Percentiles rank a stretch among this genome's conserved stretches.
Conservation (phyloP, 1,140 invertebrate genomes). For the Samia ricini region DNA sequence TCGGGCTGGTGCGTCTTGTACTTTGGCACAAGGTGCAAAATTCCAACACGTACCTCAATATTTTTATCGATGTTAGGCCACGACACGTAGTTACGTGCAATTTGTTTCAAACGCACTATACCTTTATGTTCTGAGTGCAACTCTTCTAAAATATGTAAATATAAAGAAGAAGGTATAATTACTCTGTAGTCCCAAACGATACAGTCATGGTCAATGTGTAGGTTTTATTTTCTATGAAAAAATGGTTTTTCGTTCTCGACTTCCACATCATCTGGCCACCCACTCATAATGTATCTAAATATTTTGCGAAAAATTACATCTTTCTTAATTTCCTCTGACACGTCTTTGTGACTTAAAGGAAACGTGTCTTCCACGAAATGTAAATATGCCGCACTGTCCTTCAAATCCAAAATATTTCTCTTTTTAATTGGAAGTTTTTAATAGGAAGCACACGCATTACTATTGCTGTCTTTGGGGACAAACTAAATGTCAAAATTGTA, state of each 20-base stretch:
- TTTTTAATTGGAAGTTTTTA: constrained; percentile 25
- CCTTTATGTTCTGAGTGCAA: constrained; percentile 69
- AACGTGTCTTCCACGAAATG: constrained; percentile 26
- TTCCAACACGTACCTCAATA: not conserved
- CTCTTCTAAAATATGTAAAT: constrained; percentile 46
- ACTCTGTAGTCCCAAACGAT: constrained; percentile 21
- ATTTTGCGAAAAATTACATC: constrained; percentile 29
- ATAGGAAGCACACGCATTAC: constrained; percentile 35
- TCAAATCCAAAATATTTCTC: not conserved
- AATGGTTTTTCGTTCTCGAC: constrained; percentile 18
- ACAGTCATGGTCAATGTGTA: constrained; percentile 27
- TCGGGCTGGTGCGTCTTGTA: constrained; percentile 1
- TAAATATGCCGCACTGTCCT: constrained; percentile 14
- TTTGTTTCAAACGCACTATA: constrained; percentile 41
- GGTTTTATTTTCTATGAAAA: constrained; percentile 14
- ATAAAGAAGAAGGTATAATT: constrained; percentile 53
- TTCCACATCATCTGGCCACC: constrained; percentile 25
- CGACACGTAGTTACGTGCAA: constrained; percentile 20
- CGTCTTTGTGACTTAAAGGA: constrained; percentile 25
- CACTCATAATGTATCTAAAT: constrained; percentile 27
- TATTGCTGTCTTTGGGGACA: constrained; percentile 10
- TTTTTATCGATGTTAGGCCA: constrained; percentile 1
- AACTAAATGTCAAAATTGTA: constrained; percentile 6
- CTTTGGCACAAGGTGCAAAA: not conserved
- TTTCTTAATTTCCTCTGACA: constrained; percentile 21